A percentile compares a stretch with the other conserved stretches of the same genome.
These are phyloP conservation scores for Protosalanx chinensis DNA, from an alignment of 2,797 vertebrate species.

Conservation along the genomic window DNA sequence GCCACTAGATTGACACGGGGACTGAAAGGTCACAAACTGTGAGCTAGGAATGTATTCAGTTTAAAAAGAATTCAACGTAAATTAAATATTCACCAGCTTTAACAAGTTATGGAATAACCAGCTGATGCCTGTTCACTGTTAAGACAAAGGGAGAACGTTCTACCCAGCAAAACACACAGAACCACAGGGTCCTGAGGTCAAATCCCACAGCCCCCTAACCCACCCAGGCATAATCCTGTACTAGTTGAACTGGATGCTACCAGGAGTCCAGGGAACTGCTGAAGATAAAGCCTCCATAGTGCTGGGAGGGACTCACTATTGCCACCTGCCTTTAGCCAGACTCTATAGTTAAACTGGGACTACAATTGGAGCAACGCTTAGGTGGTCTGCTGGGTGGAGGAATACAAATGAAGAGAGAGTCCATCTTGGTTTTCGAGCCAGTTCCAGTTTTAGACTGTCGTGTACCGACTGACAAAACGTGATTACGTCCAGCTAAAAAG, in stretches of 20 bases:
- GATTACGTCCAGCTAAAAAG: background rate
- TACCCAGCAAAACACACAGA: constrained; percentile 32
- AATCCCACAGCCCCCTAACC: constrained; percentile 21
- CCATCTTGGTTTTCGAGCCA: background rate
- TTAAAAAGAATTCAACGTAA: background rate
- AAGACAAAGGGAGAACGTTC: constrained; percentile 7
- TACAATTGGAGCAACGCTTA: background rate
- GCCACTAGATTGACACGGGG: background rate
- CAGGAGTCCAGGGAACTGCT: constrained; percentile 17
- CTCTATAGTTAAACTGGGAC: background rate
- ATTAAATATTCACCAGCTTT: constrained; percentile 6
- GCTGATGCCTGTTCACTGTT: too few species aligned
- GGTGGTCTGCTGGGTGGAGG: background rate
- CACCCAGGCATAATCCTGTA: background rate
- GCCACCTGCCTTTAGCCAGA: background rate
- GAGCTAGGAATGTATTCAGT: background rate
- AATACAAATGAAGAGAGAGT: background rate
- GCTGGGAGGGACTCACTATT: background rate
- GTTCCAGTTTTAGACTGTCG: too few species aligned
- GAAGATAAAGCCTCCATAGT: constrained; percentile 33
- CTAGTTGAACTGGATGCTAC: too few species aligned
- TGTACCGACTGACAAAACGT: too few species aligned
- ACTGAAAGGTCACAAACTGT: constrained; percentile 7
- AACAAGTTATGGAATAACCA: constrained; percentile 18
- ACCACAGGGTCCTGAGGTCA: constrained; percentile 32